These are phyloP conservation scores for Pocota personata DNA, from an alignment of 2,888 invertebrate genomes.

Conservation along the genomic window DNA sequence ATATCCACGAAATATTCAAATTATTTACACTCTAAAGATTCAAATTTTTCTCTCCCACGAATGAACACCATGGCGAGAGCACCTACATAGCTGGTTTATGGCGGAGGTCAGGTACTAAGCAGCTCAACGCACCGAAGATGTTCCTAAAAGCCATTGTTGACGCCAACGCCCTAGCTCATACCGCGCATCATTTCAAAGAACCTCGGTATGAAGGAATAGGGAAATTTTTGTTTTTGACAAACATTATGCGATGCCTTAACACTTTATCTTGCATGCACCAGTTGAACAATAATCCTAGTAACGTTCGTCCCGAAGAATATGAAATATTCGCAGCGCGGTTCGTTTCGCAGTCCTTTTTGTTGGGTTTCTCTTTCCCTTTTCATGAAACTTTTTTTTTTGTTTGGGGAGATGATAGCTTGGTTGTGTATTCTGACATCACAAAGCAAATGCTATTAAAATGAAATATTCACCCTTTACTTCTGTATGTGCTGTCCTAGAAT, in stretches of 20 bases:
- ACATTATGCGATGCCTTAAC: slow-evolving; percentile 53
- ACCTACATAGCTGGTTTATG: background rate
- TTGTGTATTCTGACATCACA: slow-evolving; percentile 55
- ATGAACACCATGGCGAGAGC: background rate
- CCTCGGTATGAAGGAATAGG: background rate
- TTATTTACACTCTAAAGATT: background rate
- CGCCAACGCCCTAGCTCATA: slow-evolving; percentile 11
- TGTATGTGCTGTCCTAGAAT: slow-evolving; percentile 31
- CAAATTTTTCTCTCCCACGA: background rate
- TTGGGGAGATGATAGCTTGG: slow-evolving; percentile 19
- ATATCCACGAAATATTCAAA: slow-evolving; percentile 8
- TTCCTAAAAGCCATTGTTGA: slow-evolving; percentile 2
- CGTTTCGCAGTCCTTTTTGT: slow-evolving; percentile 32
- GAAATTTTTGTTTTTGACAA: slow-evolving; percentile 48
- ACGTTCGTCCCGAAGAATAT: slow-evolving; percentile 37
- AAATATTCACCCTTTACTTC: slow-evolving; percentile 57
- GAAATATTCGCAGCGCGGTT: slow-evolving; percentile 21
- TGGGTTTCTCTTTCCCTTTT: background rate
- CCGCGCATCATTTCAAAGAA: slow-evolving; percentile 2
- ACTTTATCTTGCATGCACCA: slow-evolving; percentile 65
- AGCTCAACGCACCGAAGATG: slow-evolving; percentile 21
- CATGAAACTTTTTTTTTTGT: background rate
- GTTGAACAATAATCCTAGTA: slow-evolving; percentile 61
- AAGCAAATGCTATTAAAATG: slow-evolving; percentile 64
- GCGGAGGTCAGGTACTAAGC: slow-evolving; percentile 31